phyloP scores from a whole-genome alignment of 1,140 invertebrate species.

The Lithobius niger region DNA sequence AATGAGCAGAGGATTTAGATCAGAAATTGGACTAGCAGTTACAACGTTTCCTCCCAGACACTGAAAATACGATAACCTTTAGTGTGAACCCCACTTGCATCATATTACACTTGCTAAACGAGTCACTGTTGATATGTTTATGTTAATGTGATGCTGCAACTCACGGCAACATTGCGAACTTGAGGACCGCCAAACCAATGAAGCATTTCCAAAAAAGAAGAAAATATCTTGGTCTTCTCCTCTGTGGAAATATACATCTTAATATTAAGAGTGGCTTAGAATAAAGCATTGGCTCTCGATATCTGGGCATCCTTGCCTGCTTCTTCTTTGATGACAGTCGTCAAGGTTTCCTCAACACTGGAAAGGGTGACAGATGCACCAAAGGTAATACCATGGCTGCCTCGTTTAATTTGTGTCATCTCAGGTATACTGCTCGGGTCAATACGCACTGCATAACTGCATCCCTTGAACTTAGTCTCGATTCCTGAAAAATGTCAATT shows the following conservation, averaged over 20 bases:
- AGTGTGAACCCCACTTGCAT: not conserved
- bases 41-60: constrained; percentile 84
- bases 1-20: constrained; percentile 84
- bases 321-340: no score
- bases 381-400: constrained; percentile 45
- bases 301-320: no score
- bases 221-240: constrained; percentile 56
- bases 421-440: constrained; percentile 57
- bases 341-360: constrained; percentile 54
- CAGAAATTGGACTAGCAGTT: constrained; percentile 90
- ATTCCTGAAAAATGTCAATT: constrained; percentile 51
- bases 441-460: constrained; percentile 64
- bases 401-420: constrained; percentile 42
- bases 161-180: constrained; percentile 65
- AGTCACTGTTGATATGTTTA: no score
- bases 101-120: no score
- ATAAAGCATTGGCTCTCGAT: no score
- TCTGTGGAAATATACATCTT: no score
- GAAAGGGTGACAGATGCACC: constrained; percentile 66
- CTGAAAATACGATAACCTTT: constrained; percentile 23
- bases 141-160: no score
- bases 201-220: constrained; percentile 66
- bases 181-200: constrained; percentile 91
- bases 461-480: constrained; percentile 81
- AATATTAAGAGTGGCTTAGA: no score